phyloP scores from a whole-genome alignment of 2,797 vertebrate species.

The Glossophaga mutica region DNA sequence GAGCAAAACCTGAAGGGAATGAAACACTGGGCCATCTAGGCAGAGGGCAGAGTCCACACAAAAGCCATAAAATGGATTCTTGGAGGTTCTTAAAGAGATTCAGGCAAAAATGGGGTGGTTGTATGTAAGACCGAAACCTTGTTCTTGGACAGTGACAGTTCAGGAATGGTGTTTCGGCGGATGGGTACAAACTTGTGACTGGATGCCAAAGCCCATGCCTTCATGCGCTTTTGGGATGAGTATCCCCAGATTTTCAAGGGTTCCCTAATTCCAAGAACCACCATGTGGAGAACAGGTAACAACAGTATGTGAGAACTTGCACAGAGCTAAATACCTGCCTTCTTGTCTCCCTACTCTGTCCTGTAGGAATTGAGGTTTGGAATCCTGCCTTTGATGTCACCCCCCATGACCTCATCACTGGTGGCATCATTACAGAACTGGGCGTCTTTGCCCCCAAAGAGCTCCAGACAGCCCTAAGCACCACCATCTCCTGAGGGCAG shows the following conservation, averaged over 20 bases:
- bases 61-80: background rate
- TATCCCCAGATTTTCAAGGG: background rate
- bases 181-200: background rate
- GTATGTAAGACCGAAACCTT: background rate
- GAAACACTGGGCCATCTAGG: background rate
- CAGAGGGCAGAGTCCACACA: background rate
- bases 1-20: background rate
- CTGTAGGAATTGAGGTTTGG: conserved; percentile 92
- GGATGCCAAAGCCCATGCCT: background rate
- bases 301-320: background rate
- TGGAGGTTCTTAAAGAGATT: background rate
- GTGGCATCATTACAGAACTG: conserved; percentile 93
- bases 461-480: conserved; percentile 86
- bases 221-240: background rate
- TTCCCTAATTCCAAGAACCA: background rate
- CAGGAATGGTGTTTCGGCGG: background rate
- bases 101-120: background rate
- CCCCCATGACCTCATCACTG: conserved; percentile 93
- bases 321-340: background rate
- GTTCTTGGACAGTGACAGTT: background rate
- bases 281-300: background rate
- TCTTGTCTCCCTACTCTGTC: background rate
- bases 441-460: conserved; percentile 91
- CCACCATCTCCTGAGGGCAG: conserved; percentile 55
- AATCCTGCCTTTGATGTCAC: conserved; percentile 95